Evolutionary conservation across 2,113 vertebrate species (phyloP), one percentile per base, ranked within the genome.

Genomic region (Xenopus tropicalis): DNA sequence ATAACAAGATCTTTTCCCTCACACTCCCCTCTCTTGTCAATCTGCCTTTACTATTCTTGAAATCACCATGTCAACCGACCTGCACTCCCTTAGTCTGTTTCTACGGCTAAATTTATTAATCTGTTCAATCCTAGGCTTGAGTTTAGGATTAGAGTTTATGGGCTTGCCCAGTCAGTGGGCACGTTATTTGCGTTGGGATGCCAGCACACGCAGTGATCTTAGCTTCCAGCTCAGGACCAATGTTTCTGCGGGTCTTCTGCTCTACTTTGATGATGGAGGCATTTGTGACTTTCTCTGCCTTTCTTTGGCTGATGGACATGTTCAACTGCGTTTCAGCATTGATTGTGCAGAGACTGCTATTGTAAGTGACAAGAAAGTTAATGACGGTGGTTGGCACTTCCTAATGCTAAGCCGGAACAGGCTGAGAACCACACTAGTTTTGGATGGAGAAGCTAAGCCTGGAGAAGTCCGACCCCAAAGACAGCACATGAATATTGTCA

Each of bases 211-310:
- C 80, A 93, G 96, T 0, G 95, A 99, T 84, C 94, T 99, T 81
- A 98, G 92, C 42, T 97, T 98, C 81, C 96, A 95, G 81, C 90
- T 99, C 87, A 97, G 98, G 87, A 99, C 97, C 57, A 93, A 94
- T 0, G 81, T 93, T 24, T 93, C 96, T 14, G 85, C 93, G 4
- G 96, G 93, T 78, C 91, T 99, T 67, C 82, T 99, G 4, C 90
- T 99, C 72, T 99, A 99, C 86, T 93, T 99, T 20, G 97, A 99
- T 11, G 97, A 99, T 0, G 95, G 95, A 0, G 97, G 97, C 20
- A 94, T 90, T 81, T 99, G 97, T 21, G 96, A 99, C 86, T 99
- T 98, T 78, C 90, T 99, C 63, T 94, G 95, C 23, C 88, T 99
- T 66, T 87, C 87, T 0, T 79, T 98, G 7, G 88, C 88, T 4